Base-by-base conservation (phyloP, 2,888 invertebrate species). In the Macrophya annulata region DNA sequence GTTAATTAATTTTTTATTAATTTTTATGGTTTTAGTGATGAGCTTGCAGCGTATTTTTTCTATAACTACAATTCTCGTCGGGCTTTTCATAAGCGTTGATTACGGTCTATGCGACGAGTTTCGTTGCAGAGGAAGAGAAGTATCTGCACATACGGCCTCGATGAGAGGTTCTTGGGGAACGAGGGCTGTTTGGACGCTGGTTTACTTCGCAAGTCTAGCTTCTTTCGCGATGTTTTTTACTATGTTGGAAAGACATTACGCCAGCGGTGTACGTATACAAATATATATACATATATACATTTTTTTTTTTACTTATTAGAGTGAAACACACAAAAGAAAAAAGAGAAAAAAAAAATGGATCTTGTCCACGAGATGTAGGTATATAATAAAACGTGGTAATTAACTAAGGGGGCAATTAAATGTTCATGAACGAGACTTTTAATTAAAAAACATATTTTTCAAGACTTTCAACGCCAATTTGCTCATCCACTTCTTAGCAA, bases 41-140 rank as follows among this genome's bases (percentile, higher is more conserved):
- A 95, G 95, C 55, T 91, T 95, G 45, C 95, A 95, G 87, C 93
- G 95, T 88, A 95, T 95, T 86, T 95, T 95, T 90, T 95, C 95
- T 68, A 94, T 95, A 31, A 95, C 95, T 68, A 95, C 95, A n/a
- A 95, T 95, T 87, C 95, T 95, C 76, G 95, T 95, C 48, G 95
- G 95, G 10, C 91, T 95, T 45, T 95, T 95, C 89, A 95, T 95
- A 88, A 94, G 95, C 84, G 95, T 95, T 25, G 95, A 95, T 91
- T 95, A 95, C 90, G 95, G 95, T 6, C 92, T 95, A 17, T 95
- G 95, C 89, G 95, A 95, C 90, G 95, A 95, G 90, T 95, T 95
- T 89, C 94, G 95, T 79, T 95, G 95, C 89, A 94, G 95, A 86
- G 95, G 95, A 48, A 89, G 91, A 62, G 92, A 93, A 84, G 91